phyloP scores from a whole-genome alignment of 2,888 invertebrate genomes.

The Brachyptera putata region DNA sequence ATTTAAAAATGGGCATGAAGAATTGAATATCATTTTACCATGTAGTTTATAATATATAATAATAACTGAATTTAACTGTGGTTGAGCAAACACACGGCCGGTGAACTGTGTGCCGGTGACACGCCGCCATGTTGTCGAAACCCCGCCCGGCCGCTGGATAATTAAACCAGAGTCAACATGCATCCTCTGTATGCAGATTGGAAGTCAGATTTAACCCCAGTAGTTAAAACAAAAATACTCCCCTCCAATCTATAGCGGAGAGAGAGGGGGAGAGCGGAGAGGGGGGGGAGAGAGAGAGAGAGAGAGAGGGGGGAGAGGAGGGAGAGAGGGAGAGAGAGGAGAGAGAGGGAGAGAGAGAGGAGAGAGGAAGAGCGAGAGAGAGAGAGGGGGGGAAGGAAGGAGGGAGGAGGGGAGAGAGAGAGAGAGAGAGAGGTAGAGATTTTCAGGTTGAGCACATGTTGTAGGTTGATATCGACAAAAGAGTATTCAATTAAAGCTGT shows the following conservation, averaged over 20 bases:
- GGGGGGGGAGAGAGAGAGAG: slow-evolving; percentile 20
- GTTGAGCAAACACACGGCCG: too few species aligned
- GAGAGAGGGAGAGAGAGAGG: slow-evolving; percentile 40
- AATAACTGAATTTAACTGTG: too few species aligned
- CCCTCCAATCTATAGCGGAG: slow-evolving; percentile 18
- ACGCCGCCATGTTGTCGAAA: too few species aligned
- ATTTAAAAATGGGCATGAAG: not conserved
- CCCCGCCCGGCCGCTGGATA: not conserved
- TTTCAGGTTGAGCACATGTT: slow-evolving; percentile 38
- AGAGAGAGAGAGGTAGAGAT: slow-evolving; percentile 43
- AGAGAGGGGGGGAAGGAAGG: slow-evolving; percentile 26
- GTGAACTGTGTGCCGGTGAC: too few species aligned
- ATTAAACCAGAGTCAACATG: slow-evolving; percentile 14
- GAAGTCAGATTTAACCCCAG: slow-evolving; percentile 22
- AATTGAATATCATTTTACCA: not conserved
- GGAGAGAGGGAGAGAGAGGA: slow-evolving; percentile 20
- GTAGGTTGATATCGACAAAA: slow-evolving; percentile 43
- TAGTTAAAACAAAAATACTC: slow-evolving; percentile 17
- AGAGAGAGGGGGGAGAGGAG: slow-evolving; percentile 40
- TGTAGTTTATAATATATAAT: too few species aligned
- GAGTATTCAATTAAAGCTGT: not conserved
- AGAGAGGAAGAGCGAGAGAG: too few species aligned
- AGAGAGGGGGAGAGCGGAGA: slow-evolving; percentile 26
- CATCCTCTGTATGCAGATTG: slow-evolving; percentile 28
- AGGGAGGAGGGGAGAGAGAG: slow-evolving; percentile 20